Percentiles rank a stretch among this genome's conserved stretches.
These are phyloP conservation scores for Zosterops pallidus DNA, from an alignment of 2,113 vertebrate species.

Conservation along the genomic window DNA sequence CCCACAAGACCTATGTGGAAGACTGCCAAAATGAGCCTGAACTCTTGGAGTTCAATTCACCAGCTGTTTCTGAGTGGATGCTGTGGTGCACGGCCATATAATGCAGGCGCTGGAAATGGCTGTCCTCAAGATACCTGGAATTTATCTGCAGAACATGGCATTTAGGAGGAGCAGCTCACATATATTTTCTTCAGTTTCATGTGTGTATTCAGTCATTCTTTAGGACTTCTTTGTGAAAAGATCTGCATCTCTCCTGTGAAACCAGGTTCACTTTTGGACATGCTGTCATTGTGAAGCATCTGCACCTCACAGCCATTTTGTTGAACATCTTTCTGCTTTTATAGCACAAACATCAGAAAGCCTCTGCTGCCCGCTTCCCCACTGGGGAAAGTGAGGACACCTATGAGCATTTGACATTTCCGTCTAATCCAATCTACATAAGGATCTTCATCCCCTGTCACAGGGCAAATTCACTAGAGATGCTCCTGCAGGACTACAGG, in stretches of 20 bases:
- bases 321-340: not conserved
- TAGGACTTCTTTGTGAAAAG: not conserved
- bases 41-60: not conserved
- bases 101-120: not conserved
- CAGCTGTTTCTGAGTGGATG: not conserved
- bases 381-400: not conserved
- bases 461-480: not conserved
- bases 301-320: not conserved
- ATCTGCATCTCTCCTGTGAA: not conserved
- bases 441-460: not conserved
- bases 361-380: fast-evolving
- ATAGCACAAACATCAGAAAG: not conserved
- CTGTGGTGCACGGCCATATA: not conserved
- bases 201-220: not conserved
- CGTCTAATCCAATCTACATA: not conserved
- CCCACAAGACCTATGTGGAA: not conserved
- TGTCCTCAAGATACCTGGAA: not conserved
- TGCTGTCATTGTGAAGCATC: not conserved
- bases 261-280: not conserved
- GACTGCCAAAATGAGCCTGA: not conserved
- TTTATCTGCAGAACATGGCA: not conserved
- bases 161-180: not conserved
- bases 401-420: slow-evolving; percentile 20
- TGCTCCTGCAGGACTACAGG: not conserved
- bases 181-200: not conserved